A percentile compares a stretch with the other conserved stretches of the same genome.
Conservation (phyloP, 2,113 vertebrate genomes). For the Labrus mixtus region DNA sequence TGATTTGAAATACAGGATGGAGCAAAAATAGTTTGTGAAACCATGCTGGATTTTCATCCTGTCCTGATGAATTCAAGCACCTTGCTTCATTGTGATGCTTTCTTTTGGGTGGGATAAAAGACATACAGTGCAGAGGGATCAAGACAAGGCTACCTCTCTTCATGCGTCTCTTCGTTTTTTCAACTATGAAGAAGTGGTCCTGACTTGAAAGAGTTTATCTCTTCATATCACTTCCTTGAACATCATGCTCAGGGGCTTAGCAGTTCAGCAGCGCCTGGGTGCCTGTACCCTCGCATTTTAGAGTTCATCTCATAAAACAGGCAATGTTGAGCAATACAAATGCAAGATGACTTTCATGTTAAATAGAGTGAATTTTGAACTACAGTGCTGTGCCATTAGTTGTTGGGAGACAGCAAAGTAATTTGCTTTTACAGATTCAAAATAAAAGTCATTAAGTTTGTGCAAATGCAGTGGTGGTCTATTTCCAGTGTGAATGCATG, state of each 20-base stretch:
- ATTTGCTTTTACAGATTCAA: too few species aligned
- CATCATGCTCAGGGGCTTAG: neutral
- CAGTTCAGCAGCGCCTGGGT: neutral
- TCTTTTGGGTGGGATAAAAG: neutral
- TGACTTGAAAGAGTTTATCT: neutral
- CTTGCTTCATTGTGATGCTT: neutral
- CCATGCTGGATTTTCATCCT: neutral
- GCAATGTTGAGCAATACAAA: neutral
- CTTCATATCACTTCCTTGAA: conserved; percentile 17
- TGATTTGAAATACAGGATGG: neutral
- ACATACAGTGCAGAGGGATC: too few species aligned
- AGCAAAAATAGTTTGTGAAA: too few species aligned
- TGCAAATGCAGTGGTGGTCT: too few species aligned
- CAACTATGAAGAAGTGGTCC: conserved; percentile 7
- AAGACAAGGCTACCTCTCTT: neutral
- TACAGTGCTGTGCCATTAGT: neutral
- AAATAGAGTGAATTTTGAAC: neutral
- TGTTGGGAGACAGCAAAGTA: neutral
- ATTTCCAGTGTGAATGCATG: too few species aligned
- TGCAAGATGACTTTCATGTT: neutral
- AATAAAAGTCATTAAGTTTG: neutral
- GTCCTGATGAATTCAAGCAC: neutral
- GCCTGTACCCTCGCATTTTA: neutral
- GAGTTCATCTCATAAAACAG: neutral
- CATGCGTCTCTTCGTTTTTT: neutral